phyloP scores from a whole-genome alignment of 2,888 invertebrate species.

The Oligia fasciuncula region DNA sequence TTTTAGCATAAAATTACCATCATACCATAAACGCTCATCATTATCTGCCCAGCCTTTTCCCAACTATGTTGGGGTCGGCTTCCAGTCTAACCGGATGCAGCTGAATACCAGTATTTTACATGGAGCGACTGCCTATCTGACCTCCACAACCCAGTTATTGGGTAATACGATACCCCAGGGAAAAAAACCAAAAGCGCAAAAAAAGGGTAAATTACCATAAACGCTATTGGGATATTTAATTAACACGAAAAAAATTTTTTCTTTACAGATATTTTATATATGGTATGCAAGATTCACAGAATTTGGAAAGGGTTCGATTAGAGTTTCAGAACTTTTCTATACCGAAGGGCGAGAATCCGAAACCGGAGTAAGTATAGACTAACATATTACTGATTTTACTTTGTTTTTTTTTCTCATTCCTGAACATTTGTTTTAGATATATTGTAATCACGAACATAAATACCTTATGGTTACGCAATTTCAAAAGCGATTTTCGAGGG shows the following conservation, averaged over 20 bases:
- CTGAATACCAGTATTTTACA: too few species aligned
- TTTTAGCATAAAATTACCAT: not conserved
- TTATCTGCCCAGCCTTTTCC: too few species aligned
- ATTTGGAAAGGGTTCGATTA: slow-evolving; percentile 97
- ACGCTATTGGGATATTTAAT: not conserved
- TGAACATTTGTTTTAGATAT: not conserved
- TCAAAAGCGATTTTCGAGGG: not conserved
- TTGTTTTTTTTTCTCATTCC: not conserved
- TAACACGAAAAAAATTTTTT: not conserved
- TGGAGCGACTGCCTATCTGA: too few species aligned
- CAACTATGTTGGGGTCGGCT: too few species aligned
- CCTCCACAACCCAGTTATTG: too few species aligned
- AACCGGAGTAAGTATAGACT: slow-evolving; percentile 93
- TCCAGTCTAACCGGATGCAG: too few species aligned
- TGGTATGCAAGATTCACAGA: slow-evolving; percentile 99
- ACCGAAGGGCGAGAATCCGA: slow-evolving; percentile 93
- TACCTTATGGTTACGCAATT: not conserved
- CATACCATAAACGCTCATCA: too few species aligned
- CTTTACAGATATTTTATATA: slow-evolving; percentile 96
- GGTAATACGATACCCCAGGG: too few species aligned
- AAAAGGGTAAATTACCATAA: not conserved
- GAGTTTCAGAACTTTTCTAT: slow-evolving; percentile 97
- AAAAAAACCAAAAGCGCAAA: too few species aligned
- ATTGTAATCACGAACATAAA: not conserved
- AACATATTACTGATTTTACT: not conserved